Base-by-base conservation (phyloP, 2,888 invertebrate genomes). In the Coecobrya sp. region DNA sequence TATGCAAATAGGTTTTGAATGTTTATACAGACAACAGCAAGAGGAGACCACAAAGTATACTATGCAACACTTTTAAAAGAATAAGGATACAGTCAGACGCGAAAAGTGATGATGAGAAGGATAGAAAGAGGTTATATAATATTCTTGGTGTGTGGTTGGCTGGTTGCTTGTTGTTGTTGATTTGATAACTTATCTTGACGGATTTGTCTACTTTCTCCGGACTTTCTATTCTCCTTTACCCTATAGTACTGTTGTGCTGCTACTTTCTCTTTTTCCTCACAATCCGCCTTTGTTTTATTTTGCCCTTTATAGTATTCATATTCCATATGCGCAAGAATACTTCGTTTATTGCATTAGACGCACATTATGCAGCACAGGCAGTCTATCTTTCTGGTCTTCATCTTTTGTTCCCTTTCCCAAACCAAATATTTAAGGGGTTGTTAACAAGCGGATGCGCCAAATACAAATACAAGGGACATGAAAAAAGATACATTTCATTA, bases 151-250 rank as follows among this genome's bases (percentile, higher is more conserved):
- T 49, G 79, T 22, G 79, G 49, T 49, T 52, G 49, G 45, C 25
- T 79, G 68, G 81, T 82, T 82, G 55, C 16, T 79, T 79, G 86
- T 76, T 88, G 86, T 76, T 88, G 89, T 70, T 89, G 89, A 89
- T 70, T 88, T 89, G 89, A 70, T 81, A 89, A 88, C 81, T 88
- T 81, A 45, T 49, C 81, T 81, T 81, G 88, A 88, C 68, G 79
- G 79, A n/a, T 36, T 36, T 86, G 16, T 79, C 79, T 22, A 42
- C 79, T 79, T 73, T 27, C 3, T 65, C 25, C 27, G 11, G 19
- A 45, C 30, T 45, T 36, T 85, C 13, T 19, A 22, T 59, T 22
- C 10, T 19, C n/a, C 59, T 25, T 25, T 25, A 2, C 22, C 19
- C 10, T 36, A 36, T 36, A 36, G 36, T 36, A 4, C n/a, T 62